A percentile compares a stretch with the other conserved stretches of the same genome.
These are phyloP conservation scores for Mormyrus iriodes DNA, from an alignment of 2,113 vertebrate species.

Conservation along the genomic window DNA sequence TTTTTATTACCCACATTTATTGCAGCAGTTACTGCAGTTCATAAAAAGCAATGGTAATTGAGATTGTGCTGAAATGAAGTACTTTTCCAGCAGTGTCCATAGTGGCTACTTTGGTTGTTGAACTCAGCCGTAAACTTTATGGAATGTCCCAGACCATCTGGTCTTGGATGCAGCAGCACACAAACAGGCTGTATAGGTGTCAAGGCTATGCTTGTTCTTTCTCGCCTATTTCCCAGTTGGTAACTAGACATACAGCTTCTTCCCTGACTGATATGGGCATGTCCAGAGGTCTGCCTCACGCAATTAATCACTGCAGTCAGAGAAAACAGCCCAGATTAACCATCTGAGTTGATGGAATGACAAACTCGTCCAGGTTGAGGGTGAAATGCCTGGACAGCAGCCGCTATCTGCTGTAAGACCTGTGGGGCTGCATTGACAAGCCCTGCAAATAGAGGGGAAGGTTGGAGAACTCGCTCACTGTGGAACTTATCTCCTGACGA, in stretches of 20 bases:
- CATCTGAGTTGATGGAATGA: neutral
- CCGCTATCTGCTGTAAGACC: neutral
- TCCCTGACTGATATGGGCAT: neutral
- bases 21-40: neutral
- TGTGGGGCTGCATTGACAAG: neutral
- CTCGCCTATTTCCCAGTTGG: slow-evolving; percentile 13
- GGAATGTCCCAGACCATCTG: slow-evolving; percentile 32
- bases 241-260: neutral
- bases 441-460: neutral
- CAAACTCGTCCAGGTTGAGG: neutral
- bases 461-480: neutral
- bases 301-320: neutral
- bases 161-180: slow-evolving; percentile 8
- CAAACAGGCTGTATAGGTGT: neutral
- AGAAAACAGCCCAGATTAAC: neutral
- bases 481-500: neutral
- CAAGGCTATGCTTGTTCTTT: neutral
- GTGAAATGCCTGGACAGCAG: neutral
- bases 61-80: neutral
- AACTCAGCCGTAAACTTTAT: slow-evolving; percentile 32
- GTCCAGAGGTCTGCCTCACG: neutral
- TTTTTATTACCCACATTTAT: neutral
- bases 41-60: neutral
- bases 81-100: neutral
- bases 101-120: neutral